A percentile compares a stretch with the other conserved stretches of the same genome.
phyloP scores from a whole-genome alignment of 2,888 invertebrate species.

The Punctoribates punctum region DNA sequence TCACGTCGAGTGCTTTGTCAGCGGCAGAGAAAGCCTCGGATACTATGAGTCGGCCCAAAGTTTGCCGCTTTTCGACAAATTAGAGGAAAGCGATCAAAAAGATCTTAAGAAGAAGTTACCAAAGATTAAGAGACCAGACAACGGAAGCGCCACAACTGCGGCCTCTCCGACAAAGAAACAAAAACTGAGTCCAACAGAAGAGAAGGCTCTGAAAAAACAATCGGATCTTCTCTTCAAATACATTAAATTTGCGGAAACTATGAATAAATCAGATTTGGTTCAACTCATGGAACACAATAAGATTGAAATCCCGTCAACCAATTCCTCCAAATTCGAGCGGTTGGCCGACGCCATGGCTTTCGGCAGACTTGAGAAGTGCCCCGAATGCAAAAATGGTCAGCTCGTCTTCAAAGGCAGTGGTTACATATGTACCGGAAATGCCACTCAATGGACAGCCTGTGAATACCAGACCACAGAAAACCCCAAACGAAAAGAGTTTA shows the following conservation, averaged over 20 bases:
- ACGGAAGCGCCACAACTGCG: too few relatives aligned
- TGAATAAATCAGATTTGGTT: conserved; percentile 63
- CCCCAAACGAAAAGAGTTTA: conserved; percentile 69
- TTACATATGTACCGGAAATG: conserved; percentile 77
- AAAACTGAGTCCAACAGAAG: conserved; percentile 57
- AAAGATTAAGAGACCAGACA: neutral
- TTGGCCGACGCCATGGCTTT: conserved; percentile 78
- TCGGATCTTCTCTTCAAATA: conserved; percentile 66
- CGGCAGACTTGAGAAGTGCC: conserved; percentile 73
- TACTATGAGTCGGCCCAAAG: conserved; percentile 69
- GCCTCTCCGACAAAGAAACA: conserved; percentile 51
- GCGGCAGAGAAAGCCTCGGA: conserved; percentile 66
- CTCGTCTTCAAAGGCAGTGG: conserved; percentile 59
- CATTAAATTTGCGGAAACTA: conserved; percentile 62
- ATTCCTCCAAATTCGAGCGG: conserved; percentile 20
- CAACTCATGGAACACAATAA: conserved; percentile 67
- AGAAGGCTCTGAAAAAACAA: conserved; percentile 67
- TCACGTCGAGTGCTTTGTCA: conserved; percentile 83
- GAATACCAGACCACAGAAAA: conserved; percentile 62
- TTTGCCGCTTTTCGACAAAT: conserved; percentile 69
- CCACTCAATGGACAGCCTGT: conserved; percentile 89
- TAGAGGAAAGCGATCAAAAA: conserved; percentile 69
- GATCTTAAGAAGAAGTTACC: conserved; percentile 59
- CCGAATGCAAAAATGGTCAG: conserved; percentile 70
- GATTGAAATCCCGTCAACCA: conserved; percentile 57